Evolutionary conservation across 1,140 invertebrate species (phyloP), one percentile per base, ranked within the genome.

Genomic region (Caenorhabditis remanei): DNA sequence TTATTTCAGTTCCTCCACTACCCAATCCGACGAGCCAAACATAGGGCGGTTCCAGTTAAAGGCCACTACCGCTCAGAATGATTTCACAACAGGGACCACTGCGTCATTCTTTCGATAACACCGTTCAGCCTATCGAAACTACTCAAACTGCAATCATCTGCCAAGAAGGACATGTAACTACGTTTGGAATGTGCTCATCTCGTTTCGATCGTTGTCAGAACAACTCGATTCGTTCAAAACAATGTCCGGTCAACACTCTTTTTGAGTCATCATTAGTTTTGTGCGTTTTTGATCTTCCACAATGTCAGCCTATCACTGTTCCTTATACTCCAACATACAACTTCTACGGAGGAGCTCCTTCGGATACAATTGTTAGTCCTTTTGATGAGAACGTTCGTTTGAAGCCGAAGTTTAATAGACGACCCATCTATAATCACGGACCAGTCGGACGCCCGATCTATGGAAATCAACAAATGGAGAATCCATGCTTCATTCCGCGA

Each of bases 371-470:
- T n/a, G 71, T 79, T 46, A 79, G 71, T 43, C 71, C 71, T 11
- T 79, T 79, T n/a, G 71, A 79, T 79, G 71, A 79, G 71, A 79
- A 79, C n/a, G 71, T 50, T 79, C 71, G 46, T 50, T 46, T 79
- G 46, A 79, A 50, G 40, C 71, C 71, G 24, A 79, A 50, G 14
- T 79, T 79, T 21, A 46, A 50, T 24, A 50, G 46, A 50, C 16
- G 43, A n/a, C 71, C 14, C 8, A 79, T 13, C 46, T 79, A 79
- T 24, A 6, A 79, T 24, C 11, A 79, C 24, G 71, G 71, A 41
- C 71, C 46, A 79, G n/a, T 53, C 14, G 21, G n/a, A 71, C 7
- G 46, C 11, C 71, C 71, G 24, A 46, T 6, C 7, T 50, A 50
- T 79, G 71, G 46, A 21, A 63, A 63, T 14, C 71, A 40, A 13